These are phyloP conservation scores for Percopsis transmontana DNA, from an alignment of 2,113 vertebrate genomes.

Conservation along the genomic window DNA sequence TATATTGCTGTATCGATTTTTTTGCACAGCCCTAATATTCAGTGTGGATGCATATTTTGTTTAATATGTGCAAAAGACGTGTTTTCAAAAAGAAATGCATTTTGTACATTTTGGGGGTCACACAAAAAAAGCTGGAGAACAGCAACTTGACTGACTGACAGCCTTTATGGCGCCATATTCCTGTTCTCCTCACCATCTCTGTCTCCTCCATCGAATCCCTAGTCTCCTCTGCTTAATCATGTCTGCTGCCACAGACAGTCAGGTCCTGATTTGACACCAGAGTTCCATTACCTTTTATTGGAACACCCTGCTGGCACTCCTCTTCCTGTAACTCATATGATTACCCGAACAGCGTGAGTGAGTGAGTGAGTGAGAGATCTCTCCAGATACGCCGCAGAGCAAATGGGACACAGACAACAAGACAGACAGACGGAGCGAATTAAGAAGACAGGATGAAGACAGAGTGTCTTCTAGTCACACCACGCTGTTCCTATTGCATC, in stretches of 20 bases:
- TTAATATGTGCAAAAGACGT: no score
- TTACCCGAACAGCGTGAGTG: neutral
- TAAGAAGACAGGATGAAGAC: neutral
- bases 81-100: no score
- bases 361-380: constrained; percentile 21
- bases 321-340: constrained; percentile 16
- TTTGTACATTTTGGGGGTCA: no score
- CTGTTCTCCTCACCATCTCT: neutral
- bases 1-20: no score
- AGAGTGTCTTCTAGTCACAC: constrained; percentile 33
- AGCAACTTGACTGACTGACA: no score
- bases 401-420: constrained; percentile 1
- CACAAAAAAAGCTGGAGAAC: no score
- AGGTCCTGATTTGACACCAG: neutral
- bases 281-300: constrained; percentile 4
- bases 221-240: neutral
- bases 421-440: constrained; percentile 22
- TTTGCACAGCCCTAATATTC: no score
- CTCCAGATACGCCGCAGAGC: neutral
- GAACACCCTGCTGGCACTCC: neutral
- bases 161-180: no score
- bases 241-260: neutral
- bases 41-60: constrained; percentile 1
- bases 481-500: constrained; percentile 46
- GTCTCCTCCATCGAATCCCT: neutral